Evolutionary conservation across 2,797 vertebrate genomes (phyloP), one percentile per base, ranked within the genome.

Genomic region (Melanitta fusca): DNA sequence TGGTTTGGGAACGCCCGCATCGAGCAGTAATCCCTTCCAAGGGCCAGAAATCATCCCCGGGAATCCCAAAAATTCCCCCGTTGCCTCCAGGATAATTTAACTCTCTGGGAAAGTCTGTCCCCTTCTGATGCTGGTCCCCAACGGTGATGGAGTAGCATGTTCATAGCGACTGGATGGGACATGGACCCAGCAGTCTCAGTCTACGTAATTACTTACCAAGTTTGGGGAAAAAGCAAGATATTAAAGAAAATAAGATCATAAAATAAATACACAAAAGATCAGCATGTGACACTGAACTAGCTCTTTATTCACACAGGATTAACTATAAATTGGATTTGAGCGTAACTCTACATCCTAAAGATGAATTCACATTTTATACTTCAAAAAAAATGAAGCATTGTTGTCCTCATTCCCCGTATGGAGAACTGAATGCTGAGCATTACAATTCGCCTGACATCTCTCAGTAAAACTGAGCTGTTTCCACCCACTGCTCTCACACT

Each of bases 281-380:
- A 25, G 13, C 14, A 51, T 51, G 49, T 51, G 49, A 51, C 49
- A 51, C 1, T 8, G 49, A 51, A 51, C 24, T 51, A 51, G 49
- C 24, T 51, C 49, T 24, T 51, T 25, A 51, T 77, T 41, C 93
- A 80, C 19, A n/a, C 28, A 56, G 60, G 88, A 94, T 93, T 91
- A 91, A 80, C 43, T 39, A 57, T 77, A 77, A 84, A 88, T 8
- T 89, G 88, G 80, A 92, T 91, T 77, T 73, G 9, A 90, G 51
- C 43, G 49, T 3, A 82, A 71, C 24, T 80, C 64, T 89, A 13
- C 20, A 78, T 13, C 56, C 56, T 75, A 43, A 36, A 85, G 34
- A 93, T 58, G 61, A 12, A 4, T 15, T 57, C 58, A 47, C 45
- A 43, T 80, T 56, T 47, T 24, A 64, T 53, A 34, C 18, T 86